Percentiles rank a stretch among this genome's conserved stretches.
phyloP scores from a whole-genome alignment of 2,888 invertebrate genomes.

The Subacronicta megacephala region DNA sequence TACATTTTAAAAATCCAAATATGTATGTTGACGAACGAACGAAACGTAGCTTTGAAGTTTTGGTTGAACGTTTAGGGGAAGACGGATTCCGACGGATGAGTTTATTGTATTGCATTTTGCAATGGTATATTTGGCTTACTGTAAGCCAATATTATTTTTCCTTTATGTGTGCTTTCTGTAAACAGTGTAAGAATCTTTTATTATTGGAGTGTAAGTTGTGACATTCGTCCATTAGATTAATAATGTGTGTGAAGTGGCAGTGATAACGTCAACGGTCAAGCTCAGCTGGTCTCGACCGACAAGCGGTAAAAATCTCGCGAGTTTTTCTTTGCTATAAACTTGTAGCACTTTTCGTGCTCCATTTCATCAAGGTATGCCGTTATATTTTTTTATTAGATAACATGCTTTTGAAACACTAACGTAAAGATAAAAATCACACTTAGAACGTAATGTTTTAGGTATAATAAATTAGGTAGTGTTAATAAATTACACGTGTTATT shows the following conservation, averaged over 20 bases:
- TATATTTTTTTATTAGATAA: conserved; percentile 68
- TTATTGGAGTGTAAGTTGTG: conserved; percentile 27
- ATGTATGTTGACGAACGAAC: conserved; percentile 26
- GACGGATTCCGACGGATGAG: conserved; percentile 54
- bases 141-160: conserved; percentile 48
- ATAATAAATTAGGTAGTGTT: conserved; percentile 31
- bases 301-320: conserved; percentile 87
- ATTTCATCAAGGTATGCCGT: conserved; percentile 87
- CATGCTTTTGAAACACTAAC: conserved; percentile 53
- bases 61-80: conserved; percentile 59
- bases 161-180: conserved; percentile 25
- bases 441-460: conserved; percentile 39
- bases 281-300: conserved; percentile 84
- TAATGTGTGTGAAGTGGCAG: conserved; percentile 66
- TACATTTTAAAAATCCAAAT: too few species aligned
- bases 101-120: conserved; percentile 54
- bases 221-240: conserved; percentile 37
- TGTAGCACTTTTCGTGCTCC: conserved; percentile 84
- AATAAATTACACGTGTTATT: conserved; percentile 46
- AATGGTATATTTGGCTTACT: conserved; percentile 61
- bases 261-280: conserved; percentile 85
- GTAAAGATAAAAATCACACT: conserved; percentile 43
- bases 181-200: conserved; percentile 29
- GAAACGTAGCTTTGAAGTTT: conserved; percentile 68
- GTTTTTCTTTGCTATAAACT: conserved; percentile 81